Evolutionary conservation across 2,888 invertebrate species (phyloP).

Genomic region (Morpho helenor): DNA sequence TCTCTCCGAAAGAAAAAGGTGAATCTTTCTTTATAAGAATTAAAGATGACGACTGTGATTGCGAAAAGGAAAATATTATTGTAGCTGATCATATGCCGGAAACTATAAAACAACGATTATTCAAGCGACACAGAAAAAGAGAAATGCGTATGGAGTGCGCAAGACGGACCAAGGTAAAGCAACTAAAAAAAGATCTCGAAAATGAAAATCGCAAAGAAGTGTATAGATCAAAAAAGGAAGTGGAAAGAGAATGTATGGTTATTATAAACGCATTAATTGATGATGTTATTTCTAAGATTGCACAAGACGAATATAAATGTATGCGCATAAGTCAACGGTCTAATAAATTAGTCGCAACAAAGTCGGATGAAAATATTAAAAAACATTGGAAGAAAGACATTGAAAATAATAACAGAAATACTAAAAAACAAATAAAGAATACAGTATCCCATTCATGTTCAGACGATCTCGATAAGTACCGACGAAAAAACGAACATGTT

Average conservation of each 20-base stretch:
- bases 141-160: slow-evolving; percentile 74
- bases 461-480: slow-evolving; percentile 28
- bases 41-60: slow-evolving; percentile 65
- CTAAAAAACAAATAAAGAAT: slow-evolving; percentile 34
- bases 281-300: slow-evolving; percentile 54
- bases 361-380: slow-evolving; percentile 47
- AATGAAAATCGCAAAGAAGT: slow-evolving; percentile 40
- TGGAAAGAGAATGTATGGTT: slow-evolving; percentile 51
- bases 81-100: slow-evolving; percentile 81
- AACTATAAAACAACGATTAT: slow-evolving; percentile 75
- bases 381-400: slow-evolving; percentile 41
- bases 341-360: slow-evolving; percentile 34
- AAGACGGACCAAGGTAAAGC: slow-evolving; percentile 56
- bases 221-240: slow-evolving; percentile 41
- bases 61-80: slow-evolving; percentile 63
- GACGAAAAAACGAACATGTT: slow-evolving; percentile 35
- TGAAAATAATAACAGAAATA: slow-evolving; percentile 34
- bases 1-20: slow-evolving; percentile 51
- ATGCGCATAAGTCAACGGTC: slow-evolving; percentile 49
- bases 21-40: slow-evolving; percentile 81
- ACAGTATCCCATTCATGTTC: slow-evolving; percentile 30
- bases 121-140: slow-evolving; percentile 74
- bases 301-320: slow-evolving; percentile 57
- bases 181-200: slow-evolving; percentile 51
- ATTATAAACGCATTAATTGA: slow-evolving; percentile 56